Conservation (phyloP, 2,113 vertebrate genomes). For the Petrocephalus zakoni region DNA sequence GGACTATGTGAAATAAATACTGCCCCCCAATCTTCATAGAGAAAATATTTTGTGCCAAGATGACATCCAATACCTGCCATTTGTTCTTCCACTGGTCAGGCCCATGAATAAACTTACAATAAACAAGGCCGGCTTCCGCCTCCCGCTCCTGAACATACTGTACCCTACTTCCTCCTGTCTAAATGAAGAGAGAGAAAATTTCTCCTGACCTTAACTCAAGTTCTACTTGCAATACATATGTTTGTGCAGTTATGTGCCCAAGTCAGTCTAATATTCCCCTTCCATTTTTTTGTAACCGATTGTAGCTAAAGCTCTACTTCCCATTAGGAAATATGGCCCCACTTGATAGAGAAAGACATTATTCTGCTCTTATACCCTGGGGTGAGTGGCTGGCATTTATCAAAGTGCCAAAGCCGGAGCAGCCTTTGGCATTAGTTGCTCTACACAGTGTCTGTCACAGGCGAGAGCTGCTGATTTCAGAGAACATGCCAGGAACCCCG, state of each 20-base stretch:
- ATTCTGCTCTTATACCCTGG: slow-evolving; percentile 11
- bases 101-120: neutral
- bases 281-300: neutral
- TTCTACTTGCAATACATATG: neutral
- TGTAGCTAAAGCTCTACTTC: neutral
- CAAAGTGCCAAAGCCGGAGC: neutral
- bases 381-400: slow-evolving; percentile 9
- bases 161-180: neutral
- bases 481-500: neutral
- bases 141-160: neutral
- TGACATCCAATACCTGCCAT: neutral
- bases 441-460: slow-evolving; percentile 8
- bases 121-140: no score
- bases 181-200: neutral
- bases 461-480: neutral
- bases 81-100: neutral
- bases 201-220: neutral
- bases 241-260: neutral
- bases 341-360: neutral
- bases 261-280: neutral
- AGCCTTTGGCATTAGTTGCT: neutral
- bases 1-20: neutral
- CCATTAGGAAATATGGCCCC: neutral
- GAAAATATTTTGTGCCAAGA: neutral
- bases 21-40: neutral